These are phyloP conservation scores for Caenorhabditis sp. DNA, from an alignment of 2,888 invertebrate genomes.

Conservation along the genomic window DNA sequence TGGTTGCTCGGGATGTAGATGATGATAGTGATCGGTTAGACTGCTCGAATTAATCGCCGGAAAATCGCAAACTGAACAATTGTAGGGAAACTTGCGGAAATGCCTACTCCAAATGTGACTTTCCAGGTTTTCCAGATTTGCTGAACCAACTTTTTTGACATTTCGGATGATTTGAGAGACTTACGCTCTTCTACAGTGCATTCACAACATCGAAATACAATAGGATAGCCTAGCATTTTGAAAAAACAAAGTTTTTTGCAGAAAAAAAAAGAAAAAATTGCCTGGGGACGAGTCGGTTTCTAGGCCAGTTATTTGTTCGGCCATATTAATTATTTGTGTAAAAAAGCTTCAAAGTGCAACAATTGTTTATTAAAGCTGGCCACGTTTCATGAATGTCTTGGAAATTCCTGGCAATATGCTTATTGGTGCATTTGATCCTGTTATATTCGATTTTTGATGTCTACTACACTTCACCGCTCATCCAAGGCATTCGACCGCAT, in stretches of 20 bases:
- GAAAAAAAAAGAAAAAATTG: neutral
- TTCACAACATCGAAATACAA: constrained; percentile 52
- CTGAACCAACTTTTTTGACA: too few relatives aligned
- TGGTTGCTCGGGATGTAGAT: constrained; percentile 23
- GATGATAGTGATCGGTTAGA: constrained; percentile 35
- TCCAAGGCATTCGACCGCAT: constrained; percentile 77
- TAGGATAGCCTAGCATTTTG: constrained; percentile 48
- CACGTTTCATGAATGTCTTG: constrained; percentile 21
- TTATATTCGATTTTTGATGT: constrained; percentile 88
- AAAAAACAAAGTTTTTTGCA: neutral
- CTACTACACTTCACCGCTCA: constrained; percentile 88
- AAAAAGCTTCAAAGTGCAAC: neutral
- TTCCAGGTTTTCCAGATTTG: constrained; percentile 44
- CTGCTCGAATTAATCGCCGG: constrained; percentile 42
- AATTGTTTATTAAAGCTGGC: neutral
- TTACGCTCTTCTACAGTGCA: constrained; percentile 50
- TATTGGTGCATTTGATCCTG: constrained; percentile 73
- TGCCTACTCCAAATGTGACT: constrained; percentile 58
- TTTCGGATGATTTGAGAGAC: too few relatives aligned
- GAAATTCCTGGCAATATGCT: constrained; percentile 44
- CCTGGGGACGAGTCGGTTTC: neutral
- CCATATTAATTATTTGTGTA: neutral
- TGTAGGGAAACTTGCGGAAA: constrained; percentile 47
- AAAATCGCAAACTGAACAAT: constrained; percentile 46
- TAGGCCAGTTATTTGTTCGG: neutral